Base-by-base conservation (phyloP, 2,888 invertebrate genomes). In the Blastobasis lacticolella region DNA sequence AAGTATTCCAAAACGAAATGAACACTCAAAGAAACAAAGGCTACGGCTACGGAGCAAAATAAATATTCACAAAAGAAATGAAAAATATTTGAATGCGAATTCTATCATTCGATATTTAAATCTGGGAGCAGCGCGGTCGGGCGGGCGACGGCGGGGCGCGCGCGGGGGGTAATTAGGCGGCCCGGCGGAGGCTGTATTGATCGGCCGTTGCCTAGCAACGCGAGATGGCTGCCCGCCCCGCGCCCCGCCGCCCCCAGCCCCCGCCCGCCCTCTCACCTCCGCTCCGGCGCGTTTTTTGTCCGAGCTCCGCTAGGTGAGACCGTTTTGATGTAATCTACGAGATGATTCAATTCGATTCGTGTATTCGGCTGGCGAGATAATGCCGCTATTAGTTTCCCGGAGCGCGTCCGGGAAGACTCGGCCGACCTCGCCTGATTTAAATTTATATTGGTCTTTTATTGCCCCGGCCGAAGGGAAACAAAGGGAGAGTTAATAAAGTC, bases 121-220 rank as follows among this genome's bases (percentile, higher is more conserved):
- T 81, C 78, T 75, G 75, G 67, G 66, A 72, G 79, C 76, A 77
- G 69, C 48, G 56, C 55, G 59, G 56, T 61, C 56, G 54, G 60
- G 55, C 58, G 54, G 53, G 55, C 51, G 57, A 52, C 57, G 64
- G 63, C 57, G 58, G 38, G 49, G 55, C 53, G 58, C 54, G 56
- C 58, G 57, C 52, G 50, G 64, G 69, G 71, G 79, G 82, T 85
- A 88, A 88, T 88, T 87, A 87, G 85, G 87, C 80, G 81, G 80
- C 85, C 87, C 81, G 86, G 85, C 82, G 86, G 87, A 86, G 87
- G 87, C 87, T 87, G 87, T 84, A 87, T 87, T 80, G 87, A 87
- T 87, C 87, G 77, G 73, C 23, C 78, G 87, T 88, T 73, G 78
- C 88, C 82, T 83, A 85, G 87, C 87, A 86, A 87, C 87, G 81